Evolutionary conservation across 1,140 invertebrate genomes (phyloP), one percentile per base, ranked within the genome.

Genomic region (Octopus bimaculoides): DNA sequence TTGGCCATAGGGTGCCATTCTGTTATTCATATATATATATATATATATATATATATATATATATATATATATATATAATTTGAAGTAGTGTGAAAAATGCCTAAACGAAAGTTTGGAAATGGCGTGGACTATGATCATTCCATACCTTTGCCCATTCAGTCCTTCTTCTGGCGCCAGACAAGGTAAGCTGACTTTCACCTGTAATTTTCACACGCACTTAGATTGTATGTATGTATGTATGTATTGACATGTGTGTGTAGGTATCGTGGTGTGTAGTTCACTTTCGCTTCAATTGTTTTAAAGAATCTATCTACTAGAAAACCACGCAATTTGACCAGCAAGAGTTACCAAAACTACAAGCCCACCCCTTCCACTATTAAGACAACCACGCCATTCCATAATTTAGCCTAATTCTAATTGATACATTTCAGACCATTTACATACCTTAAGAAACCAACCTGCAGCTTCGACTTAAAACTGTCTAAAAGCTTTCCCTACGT

Each of bases 101-200:
- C 82, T 54, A 88, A 89, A 82, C 82, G 88, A 73, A 88, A 89
- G 73, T 82, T 81, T n/a, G 81, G 83, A 12, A 80, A 83, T 55
- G 83, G 84, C 12, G 20, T 83, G 71, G 87, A 87, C 55, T 85
- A 86, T 84, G 94, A 95, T 84, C 87, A 90, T 77, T 92, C 95
- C 80, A 92, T 99, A 82, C 98, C 98, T n/a, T 94, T 98, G 82
- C 96, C 97, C 5, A 96, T 99, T 81, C 98, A 99, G 89, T 95
- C 96, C 82, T 99, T 98, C 91, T 93, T 99, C 81, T 99, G 98
- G 98, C 93, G 96, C 86, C 97, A 98, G 92, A 96, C 97, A 82
- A 96, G 97, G 92, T 96, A 89, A 89, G 84, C 81, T 41, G 26
- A 41, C 26, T 41, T 41, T 41, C 26, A 41, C 26, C 26, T 41